Evolutionary conservation across 64 coral and sea anemone species (phyloP), one percentile per base, ranked within the genome.

Genomic region (Montipora capricornis): DNA sequence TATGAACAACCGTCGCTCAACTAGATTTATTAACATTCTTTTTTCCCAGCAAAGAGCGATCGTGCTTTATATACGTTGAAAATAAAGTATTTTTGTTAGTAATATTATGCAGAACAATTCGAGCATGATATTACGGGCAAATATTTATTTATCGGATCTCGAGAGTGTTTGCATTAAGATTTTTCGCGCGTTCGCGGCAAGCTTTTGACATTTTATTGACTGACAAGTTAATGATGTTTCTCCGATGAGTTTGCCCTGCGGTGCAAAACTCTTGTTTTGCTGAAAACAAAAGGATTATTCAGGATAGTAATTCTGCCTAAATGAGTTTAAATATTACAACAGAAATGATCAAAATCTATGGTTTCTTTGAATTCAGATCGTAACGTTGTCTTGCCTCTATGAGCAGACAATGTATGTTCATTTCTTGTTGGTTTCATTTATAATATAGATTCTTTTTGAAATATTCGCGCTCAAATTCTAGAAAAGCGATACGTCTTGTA

Each of bases 321-420:
- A 86, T 49, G n/a, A 86, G 50, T 86, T 86, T 86, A n/a, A 86
- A 86, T 84, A 68, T 84, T 68, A 48, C 60, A 69, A n/a, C 70
- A 20, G 9, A 49, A 67, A 19, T 67, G 44, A 83, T 5, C 16
- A 68, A 82, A 24, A 80, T 55, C 48, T 68, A 61, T 84, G 16
- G 68, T 5, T 68, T 14, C 58, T 84, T 84, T 84, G 81, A 66
- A 84, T 84, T n/a, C 58, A 24, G 29, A 47, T 68, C 29, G 50
- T 5, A 1, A 76, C 52, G 52, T 37, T 37, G 37, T 37, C 37
- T 37, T 37, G 37, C 1, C 37, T 37, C 37, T 57, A 11, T 57
- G 6, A 57, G 13, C 9, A 4, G 14, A 64, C 61, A 16, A 1
- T 64, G 14, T 16, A 4, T 14, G 61, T 64, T 64, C 11, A 64